Evolutionary conservation across 2,888 invertebrate species (phyloP), one percentile per base, ranked within the genome.

Genomic region (Heteropelma amictum): DNA sequence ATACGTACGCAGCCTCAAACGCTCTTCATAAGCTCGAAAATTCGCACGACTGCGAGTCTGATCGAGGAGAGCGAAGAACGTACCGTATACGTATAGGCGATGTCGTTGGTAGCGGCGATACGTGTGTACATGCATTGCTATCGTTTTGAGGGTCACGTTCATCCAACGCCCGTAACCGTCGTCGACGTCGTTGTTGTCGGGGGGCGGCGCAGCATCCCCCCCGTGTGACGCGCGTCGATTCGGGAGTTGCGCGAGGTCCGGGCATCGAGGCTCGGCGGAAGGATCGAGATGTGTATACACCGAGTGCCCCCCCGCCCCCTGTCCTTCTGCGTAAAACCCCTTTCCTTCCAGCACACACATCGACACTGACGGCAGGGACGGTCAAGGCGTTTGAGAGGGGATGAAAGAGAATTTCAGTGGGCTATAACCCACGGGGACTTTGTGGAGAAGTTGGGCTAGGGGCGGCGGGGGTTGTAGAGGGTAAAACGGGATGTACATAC

Each of bases 91-190:
- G 12, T 5, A 5, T n/a, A 23, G 58, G 12, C 12, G 21, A 60
- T 53, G 53, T 45, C 8, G 12, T 53, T 75, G 51, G 72, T 30
- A 33, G 28, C 17, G 63, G 56, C 40, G 35, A 35, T 14, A 42
- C 35, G 42, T 63, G 81, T 82, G 80, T 79, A 81, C 74, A 81
- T 81, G 82, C 79, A 83, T 79, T 79, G 60, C 81, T n/a, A n/a
- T 77, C 84, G 85, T 87, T 88, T 88, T 88, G 88, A 88, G 88
- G 88, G 88, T 89, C 88, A 89, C 88, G 88, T 89, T 89, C 88
- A 88, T 83, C 86, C 84, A 84, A 82, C 86, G 84, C 86, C 84
- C 84, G 86, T 85, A 81, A 81, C 81, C 77, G 80, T 80, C 81
- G 80, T 77, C 80, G 82, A 61, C 78, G 80, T 73, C 77, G 83